Conservation (phyloP, 2,888 invertebrate genomes). For the Apamea sordens region DNA sequence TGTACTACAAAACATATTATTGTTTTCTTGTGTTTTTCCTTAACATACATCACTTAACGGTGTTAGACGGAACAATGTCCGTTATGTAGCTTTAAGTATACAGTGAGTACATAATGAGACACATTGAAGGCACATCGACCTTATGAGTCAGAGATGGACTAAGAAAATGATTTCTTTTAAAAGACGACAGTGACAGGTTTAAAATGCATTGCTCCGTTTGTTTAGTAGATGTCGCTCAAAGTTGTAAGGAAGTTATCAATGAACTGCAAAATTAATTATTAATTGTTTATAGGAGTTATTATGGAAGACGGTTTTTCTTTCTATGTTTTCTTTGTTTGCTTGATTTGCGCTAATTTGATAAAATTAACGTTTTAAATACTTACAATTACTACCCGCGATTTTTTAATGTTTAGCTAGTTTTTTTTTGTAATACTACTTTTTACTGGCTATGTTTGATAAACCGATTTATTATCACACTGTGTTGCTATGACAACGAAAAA, state of each 20-base stretch:
- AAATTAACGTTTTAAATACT: not conserved
- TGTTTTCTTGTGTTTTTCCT: constrained; percentile 38
- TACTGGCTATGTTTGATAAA: not conserved
- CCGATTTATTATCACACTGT: not conserved
- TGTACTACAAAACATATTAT: constrained; percentile 13
- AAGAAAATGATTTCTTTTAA: constrained; percentile 17
- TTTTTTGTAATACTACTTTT: not conserved
- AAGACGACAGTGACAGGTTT: not conserved
- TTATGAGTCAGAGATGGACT: constrained; percentile 36
- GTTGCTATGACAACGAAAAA: not conserved
- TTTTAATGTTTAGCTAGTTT: not conserved
- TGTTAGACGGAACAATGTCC: constrained; percentile 36
- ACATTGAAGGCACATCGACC: constrained; percentile 51
- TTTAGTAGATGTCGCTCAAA: not conserved
- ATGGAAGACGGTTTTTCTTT: not conserved
- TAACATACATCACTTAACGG: constrained; percentile 47
- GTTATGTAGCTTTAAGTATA: constrained; percentile 42
- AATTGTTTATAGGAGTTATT: not conserved
- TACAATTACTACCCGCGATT: not conserved
- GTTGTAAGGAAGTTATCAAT: constrained; percentile 2
- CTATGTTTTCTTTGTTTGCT: constrained; percentile 6
- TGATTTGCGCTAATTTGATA: not conserved
- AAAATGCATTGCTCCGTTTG: not conserved
- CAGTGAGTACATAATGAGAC: constrained; percentile 20
- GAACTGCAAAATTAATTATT: not conserved